A percentile compares a stretch with the other conserved stretches of the same genome.
These are phyloP conservation scores for Ursus arctos DNA, from an alignment of 2,113 vertebrate species.

Conservation along the genomic window DNA sequence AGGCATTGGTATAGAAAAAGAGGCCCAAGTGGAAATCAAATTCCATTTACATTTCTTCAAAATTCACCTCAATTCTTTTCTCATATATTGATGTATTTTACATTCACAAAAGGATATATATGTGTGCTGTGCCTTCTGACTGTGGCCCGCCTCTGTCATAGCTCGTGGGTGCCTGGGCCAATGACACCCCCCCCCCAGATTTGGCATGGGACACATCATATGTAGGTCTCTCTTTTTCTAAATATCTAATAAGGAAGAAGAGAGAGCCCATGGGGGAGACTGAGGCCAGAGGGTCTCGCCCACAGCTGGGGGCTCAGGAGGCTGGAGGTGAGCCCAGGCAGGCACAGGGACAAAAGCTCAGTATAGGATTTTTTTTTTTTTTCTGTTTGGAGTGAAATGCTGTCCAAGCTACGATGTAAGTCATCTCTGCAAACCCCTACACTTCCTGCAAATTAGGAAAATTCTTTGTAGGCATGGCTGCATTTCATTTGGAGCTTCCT, in stretches of 20 bases:
- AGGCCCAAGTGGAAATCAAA: neutral
- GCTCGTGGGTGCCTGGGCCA: neutral
- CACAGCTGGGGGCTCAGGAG: neutral
- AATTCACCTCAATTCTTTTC: neutral
- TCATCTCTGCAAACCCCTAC: neutral
- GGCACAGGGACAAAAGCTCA: neutral
- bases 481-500: neutral
- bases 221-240: neutral
- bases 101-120: neutral
- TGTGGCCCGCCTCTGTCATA: neutral
- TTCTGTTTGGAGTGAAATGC: neutral
- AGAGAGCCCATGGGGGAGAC: neutral
- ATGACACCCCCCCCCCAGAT: neutral
- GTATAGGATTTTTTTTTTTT: neutral
- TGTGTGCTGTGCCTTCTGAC: neutral
- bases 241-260: neutral
- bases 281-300: neutral
- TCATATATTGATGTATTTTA: neutral
- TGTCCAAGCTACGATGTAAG: neutral
- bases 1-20: neutral
- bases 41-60: neutral
- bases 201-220: neutral
- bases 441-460: neutral
- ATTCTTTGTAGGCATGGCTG: too few species aligned
- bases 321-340: neutral